These are phyloP conservation scores for Lasioglossum morio DNA, from an alignment of 2,888 invertebrate genomes.

Conservation along the genomic window DNA sequence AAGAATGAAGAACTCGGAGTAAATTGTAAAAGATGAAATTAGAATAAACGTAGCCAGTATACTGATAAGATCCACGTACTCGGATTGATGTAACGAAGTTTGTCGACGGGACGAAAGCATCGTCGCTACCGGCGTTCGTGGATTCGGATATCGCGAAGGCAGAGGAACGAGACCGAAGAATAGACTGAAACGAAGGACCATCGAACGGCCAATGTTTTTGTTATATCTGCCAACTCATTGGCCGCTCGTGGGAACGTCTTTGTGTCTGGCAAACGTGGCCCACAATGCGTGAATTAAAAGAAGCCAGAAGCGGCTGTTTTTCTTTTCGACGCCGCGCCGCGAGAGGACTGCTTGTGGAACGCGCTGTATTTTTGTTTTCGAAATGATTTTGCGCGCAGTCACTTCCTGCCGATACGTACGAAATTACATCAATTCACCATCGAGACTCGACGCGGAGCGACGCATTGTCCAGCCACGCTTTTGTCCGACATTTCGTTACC, in stretches of 20 bases:
- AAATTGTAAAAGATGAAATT: background rate
- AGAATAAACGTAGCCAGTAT: too few relatives aligned
- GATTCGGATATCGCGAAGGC: conserved; percentile 65
- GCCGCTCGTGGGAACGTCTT: conserved; percentile 79
- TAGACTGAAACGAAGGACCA: conserved; percentile 52
- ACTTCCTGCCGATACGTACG: conserved; percentile 72
- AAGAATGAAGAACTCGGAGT: background rate
- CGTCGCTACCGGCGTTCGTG: conserved; percentile 26
- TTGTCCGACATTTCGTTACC: conserved; percentile 54
- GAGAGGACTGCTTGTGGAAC: conserved; percentile 25
- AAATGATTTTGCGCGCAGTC: conserved; percentile 75
- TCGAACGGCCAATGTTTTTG: conserved; percentile 78
- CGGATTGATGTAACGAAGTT: background rate
- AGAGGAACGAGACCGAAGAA: conserved; percentile 44
- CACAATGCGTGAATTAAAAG: conserved; percentile 76
- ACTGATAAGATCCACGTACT: background rate
- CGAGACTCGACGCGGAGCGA: conserved; percentile 16
- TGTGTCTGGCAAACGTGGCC: conserved; percentile 76
- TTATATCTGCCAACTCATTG: conserved; percentile 82
- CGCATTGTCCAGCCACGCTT: conserved; percentile 45
- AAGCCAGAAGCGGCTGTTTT: conserved; percentile 76
- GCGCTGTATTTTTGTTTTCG: conserved; percentile 72
- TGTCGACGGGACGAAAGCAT: background rate
- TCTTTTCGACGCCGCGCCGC: conserved; percentile 61
- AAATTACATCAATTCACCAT: conserved; percentile 63